A percentile compares a stretch with the other conserved stretches of the same genome.
Conservation (phyloP, 2,113 vertebrate genomes). For the Poicephalus gulielmi region DNA sequence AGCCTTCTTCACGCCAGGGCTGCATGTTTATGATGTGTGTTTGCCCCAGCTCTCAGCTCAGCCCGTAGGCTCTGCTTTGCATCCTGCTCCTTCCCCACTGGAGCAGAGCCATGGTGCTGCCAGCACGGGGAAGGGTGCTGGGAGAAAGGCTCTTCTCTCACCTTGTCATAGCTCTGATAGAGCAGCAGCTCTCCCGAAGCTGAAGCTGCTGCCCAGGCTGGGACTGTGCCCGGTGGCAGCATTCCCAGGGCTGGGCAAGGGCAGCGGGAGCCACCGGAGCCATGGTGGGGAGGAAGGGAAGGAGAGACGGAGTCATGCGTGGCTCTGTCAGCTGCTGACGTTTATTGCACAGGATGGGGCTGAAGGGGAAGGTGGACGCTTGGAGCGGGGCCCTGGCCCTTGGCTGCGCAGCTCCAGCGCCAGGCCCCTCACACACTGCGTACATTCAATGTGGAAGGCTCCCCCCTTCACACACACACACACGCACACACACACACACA, state of each 20-base stretch:
- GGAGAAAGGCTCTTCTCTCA: background rate
- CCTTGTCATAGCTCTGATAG: background rate
- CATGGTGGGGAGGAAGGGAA: background rate
- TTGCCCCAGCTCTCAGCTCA: background rate
- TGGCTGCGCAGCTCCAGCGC: background rate
- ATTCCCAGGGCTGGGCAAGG: background rate
- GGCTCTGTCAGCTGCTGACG: conserved; percentile 84
- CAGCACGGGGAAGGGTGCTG: background rate
- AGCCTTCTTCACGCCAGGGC: accelerated
- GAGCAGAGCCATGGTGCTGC: background rate
- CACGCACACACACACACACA: background rate
- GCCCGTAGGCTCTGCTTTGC: background rate
- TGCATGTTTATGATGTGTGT: background rate
- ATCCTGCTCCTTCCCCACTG: background rate
- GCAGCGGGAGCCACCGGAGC: background rate
- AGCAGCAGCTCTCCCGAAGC: background rate
- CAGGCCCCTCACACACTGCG: background rate
- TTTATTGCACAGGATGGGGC: conserved; percentile 91
- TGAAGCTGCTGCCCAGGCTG: background rate
- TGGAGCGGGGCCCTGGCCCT: background rate
- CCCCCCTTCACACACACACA: background rate
- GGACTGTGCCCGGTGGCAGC: background rate
- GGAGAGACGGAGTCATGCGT: conserved; percentile 34
- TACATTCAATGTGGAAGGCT: conserved; percentile 62
- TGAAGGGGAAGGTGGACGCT: conserved; percentile 30